phyloP scores from a whole-genome alignment of 2,888 invertebrate genomes.

The Eueremaeus valkanovi region DNA sequence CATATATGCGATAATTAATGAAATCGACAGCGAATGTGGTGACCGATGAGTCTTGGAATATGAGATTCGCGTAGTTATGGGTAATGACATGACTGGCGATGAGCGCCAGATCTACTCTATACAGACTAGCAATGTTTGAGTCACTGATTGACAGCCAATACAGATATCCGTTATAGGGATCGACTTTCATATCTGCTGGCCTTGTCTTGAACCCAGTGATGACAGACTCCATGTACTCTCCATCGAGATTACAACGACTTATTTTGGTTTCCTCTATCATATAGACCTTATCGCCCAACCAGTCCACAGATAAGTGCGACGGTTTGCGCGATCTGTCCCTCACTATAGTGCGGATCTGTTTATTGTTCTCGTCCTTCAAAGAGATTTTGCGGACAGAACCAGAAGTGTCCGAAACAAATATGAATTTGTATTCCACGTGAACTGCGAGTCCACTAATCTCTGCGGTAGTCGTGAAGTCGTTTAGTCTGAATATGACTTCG shows the following conservation, averaged over 20 bases:
- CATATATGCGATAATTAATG: slow-evolving; percentile 70
- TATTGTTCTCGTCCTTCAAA: slow-evolving; percentile 45
- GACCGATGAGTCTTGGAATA: slow-evolving; percentile 59
- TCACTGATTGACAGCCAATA: slow-evolving; percentile 41
- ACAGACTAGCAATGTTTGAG: slow-evolving; percentile 63
- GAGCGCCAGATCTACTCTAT: slow-evolving; percentile 69
- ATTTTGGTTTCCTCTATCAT: slow-evolving; percentile 66
- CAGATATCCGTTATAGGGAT: slow-evolving; percentile 80
- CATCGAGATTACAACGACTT: slow-evolving; percentile 69
- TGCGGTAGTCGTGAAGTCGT: slow-evolving; percentile 52
- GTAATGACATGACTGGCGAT: slow-evolving; percentile 62
- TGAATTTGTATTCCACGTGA: slow-evolving; percentile 63
- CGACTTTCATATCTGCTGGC: slow-evolving; percentile 78
- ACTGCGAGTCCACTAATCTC: slow-evolving; percentile 66
- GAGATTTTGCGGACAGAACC: slow-evolving; percentile 61
- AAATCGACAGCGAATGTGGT: slow-evolving; percentile 79
- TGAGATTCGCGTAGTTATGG: slow-evolving; percentile 55
- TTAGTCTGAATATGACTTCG: slow-evolving; percentile 47
- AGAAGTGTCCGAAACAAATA: slow-evolving; percentile 72
- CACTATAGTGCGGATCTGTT: slow-evolving; percentile 44
- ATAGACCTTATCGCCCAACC: slow-evolving; percentile 80
- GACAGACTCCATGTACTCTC: slow-evolving; percentile 65
- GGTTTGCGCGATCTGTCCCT: slow-evolving; percentile 46
- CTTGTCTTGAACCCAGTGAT: slow-evolving; percentile 63
- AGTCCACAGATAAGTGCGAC: slow-evolving; percentile 66